Conservation (phyloP, 2,888 invertebrate genomes). For the Axea sp. region DNA sequence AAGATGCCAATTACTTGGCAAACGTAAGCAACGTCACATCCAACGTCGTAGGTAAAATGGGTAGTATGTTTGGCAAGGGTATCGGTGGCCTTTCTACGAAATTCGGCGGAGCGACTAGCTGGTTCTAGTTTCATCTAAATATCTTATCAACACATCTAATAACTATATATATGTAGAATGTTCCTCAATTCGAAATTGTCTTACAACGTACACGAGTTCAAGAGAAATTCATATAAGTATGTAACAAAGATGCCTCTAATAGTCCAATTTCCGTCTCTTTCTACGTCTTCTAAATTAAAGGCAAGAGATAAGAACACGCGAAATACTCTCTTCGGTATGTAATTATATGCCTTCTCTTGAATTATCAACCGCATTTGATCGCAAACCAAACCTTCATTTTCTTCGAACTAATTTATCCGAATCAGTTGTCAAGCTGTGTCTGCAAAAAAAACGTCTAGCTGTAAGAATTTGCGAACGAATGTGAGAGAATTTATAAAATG, state of each 20-base stretch:
- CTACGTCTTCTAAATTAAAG: no score
- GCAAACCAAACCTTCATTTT: slow-evolving; percentile 33
- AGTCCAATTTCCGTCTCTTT: no score
- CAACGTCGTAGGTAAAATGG: slow-evolving; percentile 92
- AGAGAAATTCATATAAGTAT: slow-evolving; percentile 29
- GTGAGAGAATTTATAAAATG: slow-evolving; percentile 56
- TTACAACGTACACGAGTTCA: slow-evolving; percentile 47
- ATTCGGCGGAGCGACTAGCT: slow-evolving; percentile 90
- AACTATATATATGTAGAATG: slow-evolving; percentile 66
- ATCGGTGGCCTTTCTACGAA: slow-evolving; percentile 94
- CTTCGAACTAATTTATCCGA: slow-evolving; percentile 41
- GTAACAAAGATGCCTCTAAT: no score
- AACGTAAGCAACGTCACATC: slow-evolving; percentile 90
- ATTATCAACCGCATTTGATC: slow-evolving; percentile 4
- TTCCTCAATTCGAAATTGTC: slow-evolving; percentile 69
- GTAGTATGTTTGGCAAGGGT: slow-evolving; percentile 93
- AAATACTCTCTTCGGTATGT: not conserved
- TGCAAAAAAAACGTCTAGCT: slow-evolving; percentile 46
- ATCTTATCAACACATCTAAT: slow-evolving; percentile 63
- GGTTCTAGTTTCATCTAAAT: slow-evolving; percentile 84
- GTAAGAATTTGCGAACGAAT: slow-evolving; percentile 47
- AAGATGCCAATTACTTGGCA: slow-evolving; percentile 86
- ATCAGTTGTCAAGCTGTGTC: slow-evolving; percentile 45
- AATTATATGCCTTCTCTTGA: slow-evolving; percentile 22
- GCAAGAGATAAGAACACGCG: not conserved